Evolutionary conservation across 1,140 invertebrate genomes (phyloP).

Genomic region (Zophobas atratus): DNA sequence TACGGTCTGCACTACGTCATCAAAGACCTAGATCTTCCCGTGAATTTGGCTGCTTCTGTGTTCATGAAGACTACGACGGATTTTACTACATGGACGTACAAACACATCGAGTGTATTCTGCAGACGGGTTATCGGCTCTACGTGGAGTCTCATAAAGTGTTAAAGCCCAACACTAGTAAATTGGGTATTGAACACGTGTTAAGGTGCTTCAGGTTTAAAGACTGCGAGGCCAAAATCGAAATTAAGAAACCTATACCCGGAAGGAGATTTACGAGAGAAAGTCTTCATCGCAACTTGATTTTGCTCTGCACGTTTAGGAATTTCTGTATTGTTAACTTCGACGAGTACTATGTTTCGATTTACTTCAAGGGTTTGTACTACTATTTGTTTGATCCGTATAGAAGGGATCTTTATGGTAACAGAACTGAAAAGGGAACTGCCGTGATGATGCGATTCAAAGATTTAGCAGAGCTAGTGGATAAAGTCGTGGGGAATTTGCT

Average conservation of each 20-base stretch:
- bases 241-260: slow-evolving; percentile 62
- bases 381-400: slow-evolving; percentile 65
- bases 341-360: slow-evolving; percentile 56
- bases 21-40: slow-evolving; percentile 60
- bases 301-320: slow-evolving; percentile 62
- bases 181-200: slow-evolving; percentile 48
- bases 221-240: slow-evolving; percentile 57
- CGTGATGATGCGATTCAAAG: not conserved
- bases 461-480: no score
- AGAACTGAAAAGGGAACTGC: not conserved
- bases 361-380: slow-evolving; percentile 62
- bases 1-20: slow-evolving; percentile 51
- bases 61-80: slow-evolving; percentile 52
- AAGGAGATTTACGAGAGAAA: slow-evolving; percentile 51
- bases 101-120: slow-evolving; percentile 63
- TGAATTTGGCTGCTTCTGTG: slow-evolving; percentile 58
- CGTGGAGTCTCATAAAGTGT: slow-evolving; percentile 64
- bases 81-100: slow-evolving; percentile 60
- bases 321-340: slow-evolving; percentile 60
- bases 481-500: no score
- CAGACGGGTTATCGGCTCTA: slow-evolving; percentile 64
- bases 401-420: slow-evolving; percentile 57
- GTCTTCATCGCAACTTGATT: slow-evolving; percentile 54
- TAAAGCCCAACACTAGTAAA: slow-evolving; percentile 59
- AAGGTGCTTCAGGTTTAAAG: slow-evolving; percentile 47